Evolutionary conservation across 2,888 invertebrate genomes (phyloP), one percentile per base, ranked within the genome.

Genomic region (Microdon myrmicae): DNA sequence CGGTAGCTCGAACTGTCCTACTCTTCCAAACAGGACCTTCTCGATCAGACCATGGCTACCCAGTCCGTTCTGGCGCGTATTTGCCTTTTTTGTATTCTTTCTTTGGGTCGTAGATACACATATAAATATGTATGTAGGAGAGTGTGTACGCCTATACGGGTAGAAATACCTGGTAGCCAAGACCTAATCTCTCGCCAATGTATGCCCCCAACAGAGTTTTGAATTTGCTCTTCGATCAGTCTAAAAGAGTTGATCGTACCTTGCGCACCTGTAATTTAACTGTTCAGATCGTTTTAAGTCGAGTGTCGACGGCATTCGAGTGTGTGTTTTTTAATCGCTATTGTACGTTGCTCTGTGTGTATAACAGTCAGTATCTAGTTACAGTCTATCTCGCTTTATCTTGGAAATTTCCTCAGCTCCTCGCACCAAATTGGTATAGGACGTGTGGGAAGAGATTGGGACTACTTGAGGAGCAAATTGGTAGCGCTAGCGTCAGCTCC

Each of bases 401-500:
- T 28, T 29, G 19, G 13, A 56, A 43, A 26, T 38, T 58, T 31
- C 47, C 44, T 64, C 64, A n/a, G n/a, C 64, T 32, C 58, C 64
- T 64, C 64, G 38, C 64, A 58, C 64, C 58, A 56, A 56, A 58
- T 51, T 55, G 55, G 41, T 37, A 55, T 51, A 60, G 29, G 49
- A 68, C 74, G 77, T 78, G 77, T 78, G 78, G 78, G 78, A 76
- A 78, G 78, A 78, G 79, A 74, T 78, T 75, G 77, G 78, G 79
- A 78, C 78, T 78, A 78, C 78, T 78, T 76, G 79, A 78, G 78
- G 78, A 78, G 78, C 78, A 77, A 78, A 76, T 75, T 78, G 79
- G 78, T 78, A 78, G 78, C 79, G 78, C 78, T 77, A 77, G 76
- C 77, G 78, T 78, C 78, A 78, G 79, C 78, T 78, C 78, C 79